Base-by-base conservation (phyloP, 2,888 invertebrate genomes). In the Drosophila quasianomalipes region DNA sequence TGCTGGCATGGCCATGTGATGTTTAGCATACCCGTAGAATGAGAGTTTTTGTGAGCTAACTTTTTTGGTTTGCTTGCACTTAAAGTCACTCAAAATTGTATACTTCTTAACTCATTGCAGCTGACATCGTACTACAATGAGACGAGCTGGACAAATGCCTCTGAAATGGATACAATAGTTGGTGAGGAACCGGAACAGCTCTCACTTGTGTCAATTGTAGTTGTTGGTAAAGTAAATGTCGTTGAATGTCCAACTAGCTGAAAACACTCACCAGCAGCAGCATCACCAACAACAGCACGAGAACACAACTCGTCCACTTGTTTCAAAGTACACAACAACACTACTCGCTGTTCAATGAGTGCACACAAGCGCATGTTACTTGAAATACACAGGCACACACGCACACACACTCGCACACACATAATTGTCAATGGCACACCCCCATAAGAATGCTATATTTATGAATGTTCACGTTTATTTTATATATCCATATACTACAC, bases 171-270 rank as follows among this genome's bases (percentile, higher is more conserved):
- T 89, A 92, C 93, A 82, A 92, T 92, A 83, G 94, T 94, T 85
- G 95, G 95, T 91, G 95, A 95, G 89, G 95, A 95, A 91, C 96
- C 96, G 83, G 97, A 96, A 93, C 95, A 96, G 88, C 96, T 97
- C 92, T 96, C 97, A 74, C 94, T 96, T 92, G 95, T 97, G 92
- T 97, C 97, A 85, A 96, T 97, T 94, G 94, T 97, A 92, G 95
- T 97, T 93, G 96, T 97, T 93, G 97, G 97, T 97, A 93, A 95
- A 93, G 93, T 93, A 93, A 93, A 93, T 93, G 93, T 93, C 93
- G 92, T 93, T 92, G 92, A 92, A 92, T 90, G 92, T 92, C 82
- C 86, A 82, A 77, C 82, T 72, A 68, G 55, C 53, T 57, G 77
- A 83, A 75, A 68, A 63, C 68, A 67, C 76, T 72, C 65, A 64